These are phyloP conservation scores for Acinonyx jubatus DNA, from an alignment of 2,113 vertebrate species.

Conservation along the genomic window DNA sequence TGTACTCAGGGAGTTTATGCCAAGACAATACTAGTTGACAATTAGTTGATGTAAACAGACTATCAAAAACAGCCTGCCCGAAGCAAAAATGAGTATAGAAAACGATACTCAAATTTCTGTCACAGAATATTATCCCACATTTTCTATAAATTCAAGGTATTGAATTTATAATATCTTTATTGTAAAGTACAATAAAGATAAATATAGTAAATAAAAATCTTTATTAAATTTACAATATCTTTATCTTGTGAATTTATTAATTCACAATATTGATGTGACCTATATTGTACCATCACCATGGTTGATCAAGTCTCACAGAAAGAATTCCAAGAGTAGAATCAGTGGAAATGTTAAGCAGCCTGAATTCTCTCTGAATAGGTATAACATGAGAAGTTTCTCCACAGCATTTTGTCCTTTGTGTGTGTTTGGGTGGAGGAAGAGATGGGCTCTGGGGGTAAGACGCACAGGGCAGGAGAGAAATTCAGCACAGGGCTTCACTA, in stretches of 20 bases:
- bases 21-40: neutral
- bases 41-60: neutral
- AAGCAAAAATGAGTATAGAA: neutral
- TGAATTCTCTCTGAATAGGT: neutral
- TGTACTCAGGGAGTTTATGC: neutral
- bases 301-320: neutral
- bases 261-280: neutral
- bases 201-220: no score
- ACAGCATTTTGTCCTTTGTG: neutral
- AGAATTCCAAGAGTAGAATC: neutral
- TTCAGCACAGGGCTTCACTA: neutral
- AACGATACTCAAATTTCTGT: neutral
- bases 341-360: neutral
- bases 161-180: no score
- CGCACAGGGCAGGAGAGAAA: neutral
- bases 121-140: neutral
- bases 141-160: neutral
- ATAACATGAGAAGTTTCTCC: neutral
- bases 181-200: no score
- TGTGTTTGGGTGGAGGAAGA: neutral
- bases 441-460: neutral
- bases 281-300: neutral
- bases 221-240: no score
- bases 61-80: neutral
- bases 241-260: no score